phyloP scores from a whole-genome alignment of 1,140 invertebrate genomes.

The Hydropsyche tenuis region DNA sequence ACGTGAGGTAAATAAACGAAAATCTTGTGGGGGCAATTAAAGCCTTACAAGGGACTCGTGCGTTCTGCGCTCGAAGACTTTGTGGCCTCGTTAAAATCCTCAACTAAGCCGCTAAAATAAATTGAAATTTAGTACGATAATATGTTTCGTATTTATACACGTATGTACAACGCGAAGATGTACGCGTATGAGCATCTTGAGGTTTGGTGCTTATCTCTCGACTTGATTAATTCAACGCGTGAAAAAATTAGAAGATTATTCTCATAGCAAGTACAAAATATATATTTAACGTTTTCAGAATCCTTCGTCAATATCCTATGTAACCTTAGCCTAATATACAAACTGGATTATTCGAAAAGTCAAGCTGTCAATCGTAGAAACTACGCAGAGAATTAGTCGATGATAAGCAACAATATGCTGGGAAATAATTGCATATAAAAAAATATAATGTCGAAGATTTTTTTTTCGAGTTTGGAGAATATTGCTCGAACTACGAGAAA shows the following conservation, averaged over 20 bases:
- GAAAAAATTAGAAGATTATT: background rate
- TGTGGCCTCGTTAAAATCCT: background rate
- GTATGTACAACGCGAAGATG: background rate
- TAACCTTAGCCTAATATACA: too few relatives aligned
- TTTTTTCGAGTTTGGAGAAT: background rate
- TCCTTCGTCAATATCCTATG: too few relatives aligned
- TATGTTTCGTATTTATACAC: background rate
- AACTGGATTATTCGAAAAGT: too few relatives aligned
- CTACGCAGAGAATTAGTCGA: too few relatives aligned
- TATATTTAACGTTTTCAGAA: too few relatives aligned
- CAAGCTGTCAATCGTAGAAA: too few relatives aligned
- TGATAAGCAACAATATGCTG: too few relatives aligned
- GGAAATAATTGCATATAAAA: too few relatives aligned
- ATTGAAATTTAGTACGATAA: conserved; percentile 17
- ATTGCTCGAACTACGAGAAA: background rate
- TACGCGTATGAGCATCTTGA: background rate
- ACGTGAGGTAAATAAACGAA: conserved; percentile 5
- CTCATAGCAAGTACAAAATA: background rate
- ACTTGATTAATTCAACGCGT: too few relatives aligned
- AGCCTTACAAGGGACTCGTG: background rate
- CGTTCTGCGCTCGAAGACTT: background rate
- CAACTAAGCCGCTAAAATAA: background rate
- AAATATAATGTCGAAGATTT: too few relatives aligned
- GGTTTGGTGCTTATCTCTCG: background rate
- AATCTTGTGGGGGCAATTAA: background rate